A percentile compares a stretch with the other conserved stretches of the same genome.
These are phyloP conservation scores for Actinemys pallida DNA, from an alignment of 2,113 vertebrate species.

Conservation along the genomic window DNA sequence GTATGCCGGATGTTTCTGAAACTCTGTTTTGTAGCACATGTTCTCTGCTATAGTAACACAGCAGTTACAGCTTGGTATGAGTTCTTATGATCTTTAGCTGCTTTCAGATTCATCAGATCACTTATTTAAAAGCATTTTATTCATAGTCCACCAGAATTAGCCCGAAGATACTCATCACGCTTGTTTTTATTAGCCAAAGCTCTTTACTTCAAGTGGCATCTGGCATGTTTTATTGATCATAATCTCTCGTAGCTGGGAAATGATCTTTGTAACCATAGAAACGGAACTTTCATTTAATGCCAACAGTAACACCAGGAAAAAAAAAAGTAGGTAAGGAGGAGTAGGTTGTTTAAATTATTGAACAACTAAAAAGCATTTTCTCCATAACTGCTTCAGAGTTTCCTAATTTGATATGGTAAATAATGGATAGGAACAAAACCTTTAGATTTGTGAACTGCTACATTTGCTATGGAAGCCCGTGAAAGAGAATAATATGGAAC, in stretches of 20 bases:
- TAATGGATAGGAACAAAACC: slow-evolving; percentile 38
- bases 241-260: slow-evolving; percentile 43
- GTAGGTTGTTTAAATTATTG: slow-evolving; percentile 38
- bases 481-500: not conserved
- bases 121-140: slow-evolving; percentile 34
- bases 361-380: slow-evolving; percentile 37
- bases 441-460: not conserved
- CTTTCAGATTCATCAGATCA: slow-evolving; percentile 5
- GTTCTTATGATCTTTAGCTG: not conserved
- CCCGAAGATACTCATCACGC: slow-evolving; percentile 3
- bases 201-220: slow-evolving; percentile 47
- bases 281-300: slow-evolving; percentile 30
- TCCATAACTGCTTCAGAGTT: slow-evolving; percentile 6
- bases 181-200: slow-evolving; percentile 48
- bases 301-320: not conserved
- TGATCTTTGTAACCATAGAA: slow-evolving; percentile 66
- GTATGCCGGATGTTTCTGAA: not conserved
- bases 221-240: slow-evolving; percentile 70
- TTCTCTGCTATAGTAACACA: not conserved
- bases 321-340: not conserved
- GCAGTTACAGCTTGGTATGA: not conserved
- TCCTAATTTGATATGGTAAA: slow-evolving; percentile 40
- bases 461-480: slow-evolving; percentile 11
- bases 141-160: not conserved
- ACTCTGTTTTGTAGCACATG: not conserved